Conservation (phyloP, 1,140 invertebrate species). For the Listronotus bonariensis region DNA sequence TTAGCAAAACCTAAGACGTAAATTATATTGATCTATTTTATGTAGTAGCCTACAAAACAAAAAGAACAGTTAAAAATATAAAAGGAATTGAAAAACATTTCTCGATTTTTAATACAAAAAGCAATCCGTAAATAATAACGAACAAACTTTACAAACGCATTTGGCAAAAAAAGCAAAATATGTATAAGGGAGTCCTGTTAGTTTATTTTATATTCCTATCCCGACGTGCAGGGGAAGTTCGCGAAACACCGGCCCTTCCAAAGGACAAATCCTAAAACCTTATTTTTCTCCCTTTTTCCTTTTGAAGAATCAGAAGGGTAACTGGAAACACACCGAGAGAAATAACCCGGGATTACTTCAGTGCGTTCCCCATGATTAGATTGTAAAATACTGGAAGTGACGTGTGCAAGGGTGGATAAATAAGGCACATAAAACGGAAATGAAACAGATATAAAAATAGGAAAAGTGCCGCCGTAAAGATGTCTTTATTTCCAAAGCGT, state of each 20-base stretch:
- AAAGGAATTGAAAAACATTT: too few relatives aligned
- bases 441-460: conserved; percentile 57
- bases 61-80: too few relatives aligned
- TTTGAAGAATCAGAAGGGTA: conserved; percentile 40
- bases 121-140: conserved; percentile 43
- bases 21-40: too few relatives aligned
- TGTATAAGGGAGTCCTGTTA: conserved; percentile 48
- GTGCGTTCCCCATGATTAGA: conserved; percentile 59
- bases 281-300: conserved; percentile 17
- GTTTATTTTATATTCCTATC: conserved; percentile 57
- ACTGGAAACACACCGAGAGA: conserved; percentile 55
- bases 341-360: conserved; percentile 57
- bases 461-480: conserved; percentile 49
- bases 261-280: conserved; percentile 17
- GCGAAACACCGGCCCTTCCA: conserved; percentile 32
- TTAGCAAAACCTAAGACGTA: too few relatives aligned
- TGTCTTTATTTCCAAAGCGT: conserved; percentile 36
- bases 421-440: conserved; percentile 57
- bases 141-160: conserved; percentile 15
- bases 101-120: conserved; percentile 34
- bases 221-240: conserved; percentile 50
- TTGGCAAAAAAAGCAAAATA: conserved; percentile 48
- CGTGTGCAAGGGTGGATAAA: conserved; percentile 57
- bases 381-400: conserved; percentile 59
- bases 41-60: too few relatives aligned